phyloP scores from a whole-genome alignment of 2,797 vertebrate species.

The Antrozous pallidus region DNA sequence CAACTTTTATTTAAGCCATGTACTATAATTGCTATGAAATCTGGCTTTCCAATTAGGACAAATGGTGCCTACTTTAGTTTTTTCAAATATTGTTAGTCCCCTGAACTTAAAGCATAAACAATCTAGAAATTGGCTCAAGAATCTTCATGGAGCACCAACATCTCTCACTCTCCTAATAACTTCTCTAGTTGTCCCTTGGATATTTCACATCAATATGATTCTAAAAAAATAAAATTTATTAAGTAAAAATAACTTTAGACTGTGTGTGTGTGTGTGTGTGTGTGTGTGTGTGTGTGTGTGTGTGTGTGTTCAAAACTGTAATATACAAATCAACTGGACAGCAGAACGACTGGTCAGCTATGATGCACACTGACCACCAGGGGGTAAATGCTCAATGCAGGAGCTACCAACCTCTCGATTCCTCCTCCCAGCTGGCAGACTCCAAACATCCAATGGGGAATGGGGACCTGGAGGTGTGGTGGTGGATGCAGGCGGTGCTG shows the following conservation, averaged over 20 bases:
- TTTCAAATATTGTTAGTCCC: slow-evolving; percentile 87
- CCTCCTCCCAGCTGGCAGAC: too few species aligned
- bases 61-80: slow-evolving; percentile 89
- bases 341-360: too few species aligned
- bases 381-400: too few species aligned
- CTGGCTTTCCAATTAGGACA: slow-evolving; percentile 86
- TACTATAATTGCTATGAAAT: slow-evolving; percentile 84
- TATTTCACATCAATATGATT: background rate
- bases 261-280: too few species aligned
- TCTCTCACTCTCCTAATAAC: background rate
- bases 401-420: too few species aligned
- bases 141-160: background rate
- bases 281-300: too few species aligned
- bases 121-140: slow-evolving; percentile 56
- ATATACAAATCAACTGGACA: too few species aligned
- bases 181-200: background rate
- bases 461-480: too few species aligned
- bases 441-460: too few species aligned
- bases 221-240: background rate
- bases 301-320: too few species aligned
- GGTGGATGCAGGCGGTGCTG: fast-evolving
- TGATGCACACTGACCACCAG: too few species aligned
- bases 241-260: background rate
- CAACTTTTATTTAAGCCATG: slow-evolving; percentile 85
- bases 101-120: slow-evolving; percentile 58